phyloP scores from a whole-genome alignment of 2,888 invertebrate species.

The Eueremaeus valkanovi region DNA sequence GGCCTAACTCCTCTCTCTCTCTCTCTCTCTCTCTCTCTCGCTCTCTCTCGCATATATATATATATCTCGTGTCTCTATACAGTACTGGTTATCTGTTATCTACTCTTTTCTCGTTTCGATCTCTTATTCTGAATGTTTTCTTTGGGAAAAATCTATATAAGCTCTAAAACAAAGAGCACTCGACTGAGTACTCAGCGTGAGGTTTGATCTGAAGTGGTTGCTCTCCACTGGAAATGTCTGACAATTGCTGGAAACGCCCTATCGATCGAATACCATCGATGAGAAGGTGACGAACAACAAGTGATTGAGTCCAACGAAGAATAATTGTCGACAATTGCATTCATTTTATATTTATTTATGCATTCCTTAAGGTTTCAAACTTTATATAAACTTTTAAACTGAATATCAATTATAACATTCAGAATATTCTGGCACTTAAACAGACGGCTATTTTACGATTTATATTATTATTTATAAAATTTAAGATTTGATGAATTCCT shows the following conservation, averaged over 20 bases:
- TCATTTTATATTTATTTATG: too few species aligned
- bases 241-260: slow-evolving; percentile 26
- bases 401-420: too few species aligned
- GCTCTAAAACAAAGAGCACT: slow-evolving; percentile 32
- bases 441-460: too few species aligned
- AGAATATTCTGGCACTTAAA: too few species aligned
- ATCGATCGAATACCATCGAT: background rate
- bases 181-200: slow-evolving; percentile 29
- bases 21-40: slow-evolving; percentile 27
- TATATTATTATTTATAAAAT: too few species aligned
- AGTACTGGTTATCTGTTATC: background rate
- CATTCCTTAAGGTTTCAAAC: too few species aligned
- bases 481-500: too few species aligned
- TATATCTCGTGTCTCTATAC: too few species aligned
- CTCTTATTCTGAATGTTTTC: slow-evolving; percentile 12
- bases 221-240: slow-evolving; percentile 22
- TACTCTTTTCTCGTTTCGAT: slow-evolving; percentile 7
- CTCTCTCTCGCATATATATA: too few species aligned
- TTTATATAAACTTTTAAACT: too few species aligned
- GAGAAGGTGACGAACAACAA: slow-evolving; percentile 24
- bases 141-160: slow-evolving; percentile 24
- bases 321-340: too few species aligned
- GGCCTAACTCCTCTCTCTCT: background rate
- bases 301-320: too few species aligned
- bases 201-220: slow-evolving; percentile 22